Evolutionary conservation across 2,113 vertebrate genomes (phyloP), one percentile per base, ranked within the genome.

Genomic region (Prinia subflava): DNA sequence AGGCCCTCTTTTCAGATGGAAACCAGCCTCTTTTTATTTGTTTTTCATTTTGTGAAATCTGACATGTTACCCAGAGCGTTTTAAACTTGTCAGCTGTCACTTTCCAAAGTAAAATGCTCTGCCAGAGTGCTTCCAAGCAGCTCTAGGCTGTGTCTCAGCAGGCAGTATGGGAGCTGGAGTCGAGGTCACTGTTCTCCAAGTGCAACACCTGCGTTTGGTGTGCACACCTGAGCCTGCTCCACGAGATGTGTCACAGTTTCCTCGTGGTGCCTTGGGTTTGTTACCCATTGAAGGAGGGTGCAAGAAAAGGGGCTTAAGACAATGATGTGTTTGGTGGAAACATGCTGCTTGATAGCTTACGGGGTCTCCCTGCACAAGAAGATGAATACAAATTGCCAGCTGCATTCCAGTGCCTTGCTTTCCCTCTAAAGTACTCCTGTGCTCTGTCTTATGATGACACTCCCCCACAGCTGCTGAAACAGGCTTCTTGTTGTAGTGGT

Each of bases 391-490:
- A 92, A 95, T 92, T 91, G 64, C 83, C 82, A 95, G 60, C 63
- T 96, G 46, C 89, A 80, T 96, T 97, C 94, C 87, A 93, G 46
- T 71, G 94, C 85, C 60, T 95, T 86, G 86, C 94, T 89, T 92
- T 95, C 70, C 78, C 85, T 86, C 41, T 90, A 75, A 96, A 89
- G 88, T 97, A 95, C 91, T 93, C 81, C 90, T 97, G 87, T 95
- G 78, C 85, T 91, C 95, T 96, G 87, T 95, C 94, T 84, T 75
- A 82, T 35, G 81, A 89, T 90, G 89, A 94, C 83, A 94, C 97
- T 97, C 97, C 97, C 95, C 97, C 96, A 95, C 84, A 95, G 62
- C 87, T 95, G 94, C 93, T 96, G 87, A 94, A 96, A 84, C 70
- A 89, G 77, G 96, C 85, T 73, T 84, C 5, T 93, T 90, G 47